phyloP scores from a whole-genome alignment of 2,888 invertebrate genomes.

The Acleris laterana region DNA sequence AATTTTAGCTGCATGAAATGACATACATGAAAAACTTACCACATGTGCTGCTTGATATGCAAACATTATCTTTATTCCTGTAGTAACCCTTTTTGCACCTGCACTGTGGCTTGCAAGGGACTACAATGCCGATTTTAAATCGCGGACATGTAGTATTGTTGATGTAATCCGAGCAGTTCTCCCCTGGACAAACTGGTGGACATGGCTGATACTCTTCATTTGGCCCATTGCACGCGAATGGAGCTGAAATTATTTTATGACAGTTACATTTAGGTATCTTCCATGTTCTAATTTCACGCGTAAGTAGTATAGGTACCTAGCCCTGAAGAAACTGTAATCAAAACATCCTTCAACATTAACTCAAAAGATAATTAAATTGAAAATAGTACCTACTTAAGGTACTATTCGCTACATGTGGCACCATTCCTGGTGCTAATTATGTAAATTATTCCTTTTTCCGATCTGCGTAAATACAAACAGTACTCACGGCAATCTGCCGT shows the following conservation, averaged over 20 bases:
- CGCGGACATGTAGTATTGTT: slow-evolving; percentile 35
- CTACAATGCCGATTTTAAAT: slow-evolving; percentile 25
- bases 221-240: slow-evolving; percentile 35
- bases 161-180: slow-evolving; percentile 39
- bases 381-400: too few species aligned
- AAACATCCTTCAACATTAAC: too few species aligned
- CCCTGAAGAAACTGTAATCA: too few species aligned
- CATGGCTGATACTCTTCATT: slow-evolving; percentile 40
- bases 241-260: slow-evolving; percentile 32
- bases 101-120: slow-evolving; percentile 29
- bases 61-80: slow-evolving; percentile 29
- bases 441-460: too few species aligned
- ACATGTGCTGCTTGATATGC: slow-evolving; percentile 41
- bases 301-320: too few species aligned
- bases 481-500: slow-evolving; percentile 36
- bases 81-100: slow-evolving; percentile 31
- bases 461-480: background rate
- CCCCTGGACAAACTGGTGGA: slow-evolving; percentile 37
- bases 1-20: too few species aligned
- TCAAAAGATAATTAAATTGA: too few species aligned
- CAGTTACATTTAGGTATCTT: background rate
- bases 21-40: background rate
- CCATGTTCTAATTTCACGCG: too few species aligned
- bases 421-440: too few species aligned
- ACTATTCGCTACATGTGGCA: too few species aligned